These are phyloP conservation scores for Camelus dromedarius DNA, from an alignment of 2,113 vertebrate genomes.

Conservation along the genomic window DNA sequence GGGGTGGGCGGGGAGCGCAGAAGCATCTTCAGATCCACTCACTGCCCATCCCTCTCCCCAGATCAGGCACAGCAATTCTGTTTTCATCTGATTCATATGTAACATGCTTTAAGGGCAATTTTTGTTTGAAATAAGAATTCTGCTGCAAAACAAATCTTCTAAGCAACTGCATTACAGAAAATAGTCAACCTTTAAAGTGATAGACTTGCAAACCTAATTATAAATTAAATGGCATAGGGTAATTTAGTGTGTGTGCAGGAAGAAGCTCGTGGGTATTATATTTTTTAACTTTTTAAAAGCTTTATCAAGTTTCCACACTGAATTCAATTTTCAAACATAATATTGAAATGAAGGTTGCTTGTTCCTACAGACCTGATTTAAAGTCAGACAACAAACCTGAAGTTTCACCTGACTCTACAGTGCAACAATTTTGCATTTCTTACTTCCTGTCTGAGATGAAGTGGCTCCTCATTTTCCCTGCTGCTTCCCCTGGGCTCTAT, in stretches of 20 bases:
- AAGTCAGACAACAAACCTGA: neutral
- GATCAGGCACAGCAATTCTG: neutral
- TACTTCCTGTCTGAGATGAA: neutral
- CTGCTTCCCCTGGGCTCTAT: neutral
- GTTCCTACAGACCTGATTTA: neutral
- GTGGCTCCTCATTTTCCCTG: neutral
- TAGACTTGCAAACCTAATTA: slow-evolving; percentile 76
- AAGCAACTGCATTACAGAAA: slow-evolving; percentile 65
- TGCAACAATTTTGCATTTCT: neutral
- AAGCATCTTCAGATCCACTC: neutral
- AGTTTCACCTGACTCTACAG: neutral
- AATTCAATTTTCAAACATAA: slow-evolving; percentile 20
- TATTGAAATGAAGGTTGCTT: neutral
- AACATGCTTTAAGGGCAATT: slow-evolving; percentile 35
- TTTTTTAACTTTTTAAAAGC: slow-evolving; percentile 45
- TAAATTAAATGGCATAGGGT: slow-evolving; percentile 77
- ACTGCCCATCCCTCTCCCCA: neutral
- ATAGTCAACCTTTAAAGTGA: slow-evolving; percentile 79
- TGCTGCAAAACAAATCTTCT: slow-evolving; percentile 67
- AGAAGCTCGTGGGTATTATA: slow-evolving; percentile 43
- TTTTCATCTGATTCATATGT: neutral
- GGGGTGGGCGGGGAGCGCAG: neutral
- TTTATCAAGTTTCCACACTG: slow-evolving; percentile 13
- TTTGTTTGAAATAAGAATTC: slow-evolving; percentile 66
- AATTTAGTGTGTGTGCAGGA: slow-evolving; percentile 56